Evolutionary conservation across 2,888 invertebrate genomes (phyloP).

Genomic region (Acanthosepion esculentum): DNA sequence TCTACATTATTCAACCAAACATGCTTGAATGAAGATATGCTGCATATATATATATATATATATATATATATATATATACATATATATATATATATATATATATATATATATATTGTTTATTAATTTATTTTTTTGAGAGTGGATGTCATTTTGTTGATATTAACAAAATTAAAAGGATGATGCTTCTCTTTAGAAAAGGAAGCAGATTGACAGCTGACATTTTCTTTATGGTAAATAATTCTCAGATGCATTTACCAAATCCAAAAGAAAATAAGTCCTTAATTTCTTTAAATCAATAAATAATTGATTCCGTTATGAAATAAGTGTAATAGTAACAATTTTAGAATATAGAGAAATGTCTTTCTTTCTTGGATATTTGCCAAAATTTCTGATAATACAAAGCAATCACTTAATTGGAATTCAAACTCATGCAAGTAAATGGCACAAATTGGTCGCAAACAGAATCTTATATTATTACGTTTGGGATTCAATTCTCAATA

Average conservation of each 20-base stretch:
- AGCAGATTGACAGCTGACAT: not conserved
- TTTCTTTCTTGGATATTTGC: not conserved
- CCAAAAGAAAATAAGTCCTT: slow-evolving; percentile 18
- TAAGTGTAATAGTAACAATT: slow-evolving; percentile 4
- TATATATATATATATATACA: too few relatives aligned
- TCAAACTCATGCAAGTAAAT: not conserved
- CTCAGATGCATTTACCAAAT: not conserved
- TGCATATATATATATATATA: too few relatives aligned
- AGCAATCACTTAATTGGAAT: slow-evolving; percentile 8
- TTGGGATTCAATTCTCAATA: not conserved
- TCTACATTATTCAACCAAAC: too few relatives aligned
- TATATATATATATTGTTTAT: too few relatives aligned
- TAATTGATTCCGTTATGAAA: slow-evolving; percentile 12
- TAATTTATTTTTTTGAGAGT: not conserved
- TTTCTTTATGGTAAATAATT: not conserved
- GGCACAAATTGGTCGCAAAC: not conserved
- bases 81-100: too few relatives aligned
- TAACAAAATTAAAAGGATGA: not conserved
- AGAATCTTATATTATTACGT: not conserved
- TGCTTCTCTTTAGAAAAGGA: not conserved
- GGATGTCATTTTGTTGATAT: not conserved
- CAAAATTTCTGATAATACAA: slow-evolving; percentile 6
- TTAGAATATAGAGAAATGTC: not conserved
- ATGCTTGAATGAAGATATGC: too few relatives aligned
- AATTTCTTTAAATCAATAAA: slow-evolving; percentile 33